phyloP scores from a whole-genome alignment of 2,113 vertebrate species.

The Cynopterus brachyotis region DNA sequence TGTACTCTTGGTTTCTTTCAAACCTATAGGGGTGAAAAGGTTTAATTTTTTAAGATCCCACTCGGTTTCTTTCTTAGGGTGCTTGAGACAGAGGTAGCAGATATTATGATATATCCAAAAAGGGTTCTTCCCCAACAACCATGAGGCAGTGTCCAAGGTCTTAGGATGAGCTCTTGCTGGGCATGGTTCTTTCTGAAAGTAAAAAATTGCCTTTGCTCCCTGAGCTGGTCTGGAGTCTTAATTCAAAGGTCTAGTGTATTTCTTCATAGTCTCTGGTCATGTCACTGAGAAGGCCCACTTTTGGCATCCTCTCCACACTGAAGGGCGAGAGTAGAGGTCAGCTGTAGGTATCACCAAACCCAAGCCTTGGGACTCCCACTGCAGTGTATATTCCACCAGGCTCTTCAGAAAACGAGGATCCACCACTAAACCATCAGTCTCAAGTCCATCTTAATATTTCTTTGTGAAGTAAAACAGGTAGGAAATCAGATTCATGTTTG shows the following conservation, averaged over 20 bases:
- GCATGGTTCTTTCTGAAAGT: not conserved
- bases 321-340: too few species aligned
- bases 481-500: not conserved
- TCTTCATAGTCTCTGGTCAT: not conserved
- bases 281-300: not conserved
- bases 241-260: not conserved
- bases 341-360: not conserved
- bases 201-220: not conserved
- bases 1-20: not conserved
- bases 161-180: not conserved
- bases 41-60: not conserved
- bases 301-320: fast-evolving
- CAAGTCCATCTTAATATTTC: not conserved
- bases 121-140: fast-evolving
- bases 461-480: not conserved
- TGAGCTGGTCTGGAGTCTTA: not conserved
- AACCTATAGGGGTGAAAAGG: not conserved
- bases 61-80: not conserved
- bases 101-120: not conserved
- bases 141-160: not conserved
- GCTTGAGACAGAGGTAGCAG: not conserved
- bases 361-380: not conserved
- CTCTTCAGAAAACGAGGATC: not conserved
- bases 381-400: not conserved
- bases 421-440: not conserved